Base-by-base conservation (phyloP, 92 coral and sea anemone genomes). In the Actinernus sp. region DNA sequence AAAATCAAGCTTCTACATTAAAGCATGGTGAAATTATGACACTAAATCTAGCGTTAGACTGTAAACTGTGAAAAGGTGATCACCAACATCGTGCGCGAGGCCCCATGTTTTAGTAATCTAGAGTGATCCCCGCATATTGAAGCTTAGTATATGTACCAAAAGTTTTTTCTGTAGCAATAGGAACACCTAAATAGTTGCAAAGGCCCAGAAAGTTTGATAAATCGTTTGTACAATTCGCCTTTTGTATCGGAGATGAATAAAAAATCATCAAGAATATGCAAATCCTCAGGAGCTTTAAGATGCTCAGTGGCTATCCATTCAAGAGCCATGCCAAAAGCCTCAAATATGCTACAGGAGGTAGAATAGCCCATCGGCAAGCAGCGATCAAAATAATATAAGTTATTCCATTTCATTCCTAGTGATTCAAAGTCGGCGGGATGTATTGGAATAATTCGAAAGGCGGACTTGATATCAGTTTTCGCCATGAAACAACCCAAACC, bases 401-500 rank as follows among this genome's bases (percentile, higher is more conserved):
- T 14, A 34, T 14, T 6, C 41, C 41, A 34, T 34, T 34, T 34
- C 41, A 34, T 34, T 34, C 41, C 41, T 34, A 34, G 14, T 34
- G 14, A 34, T 6, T 14, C 14, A 34, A 6, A 14, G 14, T 34
- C 41, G 8, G 6, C 41, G 6, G 41, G 41, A 6, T 34, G 41
- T 6, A 34, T 34, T 34, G 41, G 41, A 14, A 34, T 34, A 34
- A 34, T 34, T 14, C 41, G 6, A 14, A 34, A 34, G 14, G 41
- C 41, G 14, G 6, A 6, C 14, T 34, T 34, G 14, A 34, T 34
- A 34, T 34, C 41, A 6, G 41, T 34, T 34, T 49, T 68, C 1
- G 76, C 76, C 44, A 68, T 4, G 21, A 26, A 68, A 38, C 52
- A 68, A 21, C 65, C 56, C 0, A 13, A 7, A 6, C 55, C 40